Conservation (phyloP, 2,797 vertebrate genomes). For the Coilia nasus region DNA sequence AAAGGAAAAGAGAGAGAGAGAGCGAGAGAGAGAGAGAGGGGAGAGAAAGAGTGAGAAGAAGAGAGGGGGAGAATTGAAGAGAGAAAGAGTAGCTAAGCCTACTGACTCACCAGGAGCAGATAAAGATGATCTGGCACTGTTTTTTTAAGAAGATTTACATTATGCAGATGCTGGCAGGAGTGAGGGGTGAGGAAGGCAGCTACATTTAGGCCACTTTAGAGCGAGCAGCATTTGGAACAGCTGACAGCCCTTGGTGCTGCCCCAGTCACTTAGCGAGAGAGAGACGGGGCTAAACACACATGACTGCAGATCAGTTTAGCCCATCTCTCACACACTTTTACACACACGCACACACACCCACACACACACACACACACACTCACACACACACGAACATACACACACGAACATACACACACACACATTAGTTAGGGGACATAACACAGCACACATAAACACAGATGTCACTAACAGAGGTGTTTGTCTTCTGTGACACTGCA, state of each 20-base stretch:
- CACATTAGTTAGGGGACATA: too few species aligned
- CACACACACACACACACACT: not conserved
- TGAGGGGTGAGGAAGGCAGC: not conserved
- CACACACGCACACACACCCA: conserved; percentile 6
- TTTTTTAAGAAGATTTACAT: conserved; percentile 26
- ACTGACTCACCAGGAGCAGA: not conserved
- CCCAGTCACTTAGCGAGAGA: not conserved
- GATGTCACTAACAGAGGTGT: not conserved
- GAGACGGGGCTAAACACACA: not conserved
- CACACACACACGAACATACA: not conserved
- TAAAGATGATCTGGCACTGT: conserved; percentile 1
- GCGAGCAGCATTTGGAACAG: not conserved
- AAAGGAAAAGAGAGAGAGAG: not conserved
- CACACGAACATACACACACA: not conserved
- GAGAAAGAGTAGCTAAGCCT: not conserved
- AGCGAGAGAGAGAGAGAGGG: not conserved
- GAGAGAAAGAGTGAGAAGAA: not conserved
- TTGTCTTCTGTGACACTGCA: not conserved
- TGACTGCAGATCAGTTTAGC: conserved; percentile 1
- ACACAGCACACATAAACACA: not conserved
- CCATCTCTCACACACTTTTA: not conserved
- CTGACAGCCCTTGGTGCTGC: not conserved
- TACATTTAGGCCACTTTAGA: conserved; percentile 10
- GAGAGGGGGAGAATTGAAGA: not conserved
- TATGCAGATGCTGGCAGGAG: conserved; percentile 25